Base-by-base conservation (phyloP, 2,113 vertebrate genomes). In the Boulengerochromis microlepis region DNA sequence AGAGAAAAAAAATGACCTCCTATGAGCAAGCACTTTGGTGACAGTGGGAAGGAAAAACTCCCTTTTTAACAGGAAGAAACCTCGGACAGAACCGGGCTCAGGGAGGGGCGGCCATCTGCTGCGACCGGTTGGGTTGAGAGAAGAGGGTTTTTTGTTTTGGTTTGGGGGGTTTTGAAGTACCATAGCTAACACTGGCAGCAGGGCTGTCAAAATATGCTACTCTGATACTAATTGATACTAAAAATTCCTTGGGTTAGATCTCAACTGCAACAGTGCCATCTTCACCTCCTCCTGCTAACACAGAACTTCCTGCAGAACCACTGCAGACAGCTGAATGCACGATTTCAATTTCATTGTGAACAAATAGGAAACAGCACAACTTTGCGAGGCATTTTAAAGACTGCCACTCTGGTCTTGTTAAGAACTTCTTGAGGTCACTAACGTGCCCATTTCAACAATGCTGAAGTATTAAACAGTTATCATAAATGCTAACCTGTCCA, bases 21-120 rank as follows among this genome's bases (percentile, higher is more conserved):
- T 57, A 29, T 57, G 54, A 26, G 54, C 54, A 57, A 26, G 24
- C 54, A 29, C 24, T 16, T 31, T 31, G 5, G 26, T 16, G 13
- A 31, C 26, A 59, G 26, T 59, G 13, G 26, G 26, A 59, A 59
- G 26, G 56, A 31, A 9, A 59, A 29, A 18, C 13, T 29, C 26
- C 5, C 2, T 16, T 24, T 29, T 59, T 59, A 31, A 59, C 57
- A 18, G 29, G 8, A 61, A 61, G 8, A 18, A 61, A 31, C 57
- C 29, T 61, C 4, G 0, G 1, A 1, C 29, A 19, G 29, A 31
- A 61, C 57, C 57, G 0, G 15, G 15, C 15, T 31, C 57, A 61
- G 57, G 15, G 57, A 31, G 26, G 26, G 56, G 56, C 7, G 3
- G 12, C 2, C 8, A 59, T 59, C 26, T 61, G 57, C 26, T 61